phyloP scores from a whole-genome alignment of 2,797 vertebrate genomes.

The Hydrophis major region DNA sequence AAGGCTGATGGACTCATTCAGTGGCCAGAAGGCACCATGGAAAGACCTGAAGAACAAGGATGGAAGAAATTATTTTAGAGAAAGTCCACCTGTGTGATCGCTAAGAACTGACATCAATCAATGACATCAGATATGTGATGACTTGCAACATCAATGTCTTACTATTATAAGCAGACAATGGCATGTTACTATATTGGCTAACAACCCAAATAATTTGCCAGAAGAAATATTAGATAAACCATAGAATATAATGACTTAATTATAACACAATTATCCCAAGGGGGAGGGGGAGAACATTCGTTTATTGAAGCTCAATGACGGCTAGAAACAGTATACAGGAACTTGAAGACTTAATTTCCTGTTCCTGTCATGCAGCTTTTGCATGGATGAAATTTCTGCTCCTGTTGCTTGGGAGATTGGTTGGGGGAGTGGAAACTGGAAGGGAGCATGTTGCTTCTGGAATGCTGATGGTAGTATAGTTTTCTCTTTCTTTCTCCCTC shows the following conservation, averaged over 20 bases:
- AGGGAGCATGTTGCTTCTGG: background rate
- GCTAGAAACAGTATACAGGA: too few species aligned
- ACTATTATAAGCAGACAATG: background rate
- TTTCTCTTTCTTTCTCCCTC: too few species aligned
- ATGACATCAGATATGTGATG: background rate
- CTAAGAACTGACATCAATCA: background rate
- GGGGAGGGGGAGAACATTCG: too few species aligned
- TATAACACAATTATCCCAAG: too few species aligned
- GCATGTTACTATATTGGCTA: background rate
- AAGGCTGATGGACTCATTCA: background rate
- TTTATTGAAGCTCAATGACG: too few species aligned
- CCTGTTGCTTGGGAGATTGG: too few species aligned
- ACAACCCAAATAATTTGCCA: background rate
- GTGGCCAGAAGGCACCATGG: background rate
- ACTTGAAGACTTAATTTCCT: too few species aligned
- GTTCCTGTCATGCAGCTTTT: too few species aligned
- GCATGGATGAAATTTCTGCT: too few species aligned
- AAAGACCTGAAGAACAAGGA: background rate
- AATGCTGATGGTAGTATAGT: slow-evolving; percentile 43
- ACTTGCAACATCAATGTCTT: background rate
- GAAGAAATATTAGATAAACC: background rate
- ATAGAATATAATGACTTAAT: background rate
- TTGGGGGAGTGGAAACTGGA: too few species aligned
- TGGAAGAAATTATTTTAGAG: background rate
- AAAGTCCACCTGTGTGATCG: background rate